A percentile compares a stretch with the other conserved stretches of the same genome.
Evolutionary conservation across 2,888 invertebrate species (phyloP).

Genomic region (Hanleya hanleyi): DNA sequence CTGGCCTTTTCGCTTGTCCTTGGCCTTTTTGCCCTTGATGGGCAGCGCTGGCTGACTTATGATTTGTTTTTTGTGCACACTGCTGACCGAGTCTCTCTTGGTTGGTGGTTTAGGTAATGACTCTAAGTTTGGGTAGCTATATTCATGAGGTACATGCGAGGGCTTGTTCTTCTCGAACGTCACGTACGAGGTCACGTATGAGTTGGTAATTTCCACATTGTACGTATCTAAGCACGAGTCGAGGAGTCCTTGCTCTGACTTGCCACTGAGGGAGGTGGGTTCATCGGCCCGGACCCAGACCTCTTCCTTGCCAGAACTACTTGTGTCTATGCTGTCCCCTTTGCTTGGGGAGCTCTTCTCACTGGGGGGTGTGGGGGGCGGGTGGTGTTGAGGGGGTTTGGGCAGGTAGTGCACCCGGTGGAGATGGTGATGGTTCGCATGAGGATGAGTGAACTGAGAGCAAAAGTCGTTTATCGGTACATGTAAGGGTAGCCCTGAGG

Average conservation of each 20-base stretch:
- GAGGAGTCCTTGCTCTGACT: constrained; percentile 60
- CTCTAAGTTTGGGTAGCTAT: constrained; percentile 86
- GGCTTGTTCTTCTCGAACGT: constrained; percentile 58
- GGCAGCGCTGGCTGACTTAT: constrained; percentile 39
- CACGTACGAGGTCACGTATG: constrained; percentile 61
- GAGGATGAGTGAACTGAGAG: constrained; percentile 54
- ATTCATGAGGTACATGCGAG: constrained; percentile 81
- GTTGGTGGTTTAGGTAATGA: constrained; percentile 60
- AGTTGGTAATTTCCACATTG: constrained; percentile 49
- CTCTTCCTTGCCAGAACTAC: constrained; percentile 57
- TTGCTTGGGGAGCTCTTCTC: constrained; percentile 49
- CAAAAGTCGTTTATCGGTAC: constrained; percentile 19
- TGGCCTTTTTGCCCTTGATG: constrained; percentile 13
- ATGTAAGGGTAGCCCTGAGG: constrained; percentile 55
- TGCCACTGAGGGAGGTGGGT: constrained; percentile 54
- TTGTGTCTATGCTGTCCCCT: constrained; percentile 50
- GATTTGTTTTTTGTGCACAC: constrained; percentile 47
- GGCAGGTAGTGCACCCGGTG: constrained; percentile 79
- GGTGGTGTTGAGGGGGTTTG: constrained; percentile 60
- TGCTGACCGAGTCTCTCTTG: constrained; percentile 61
- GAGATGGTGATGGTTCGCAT: constrained; percentile 72
- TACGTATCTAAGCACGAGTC: constrained; percentile 37
- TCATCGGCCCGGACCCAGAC: constrained; percentile 63
- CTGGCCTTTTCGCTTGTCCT: not conserved
- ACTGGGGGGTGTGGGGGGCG: constrained; percentile 53